Evolutionary conservation across 2,113 vertebrate genomes (phyloP).

Genomic region (Bostrychus sinensis): DNA sequence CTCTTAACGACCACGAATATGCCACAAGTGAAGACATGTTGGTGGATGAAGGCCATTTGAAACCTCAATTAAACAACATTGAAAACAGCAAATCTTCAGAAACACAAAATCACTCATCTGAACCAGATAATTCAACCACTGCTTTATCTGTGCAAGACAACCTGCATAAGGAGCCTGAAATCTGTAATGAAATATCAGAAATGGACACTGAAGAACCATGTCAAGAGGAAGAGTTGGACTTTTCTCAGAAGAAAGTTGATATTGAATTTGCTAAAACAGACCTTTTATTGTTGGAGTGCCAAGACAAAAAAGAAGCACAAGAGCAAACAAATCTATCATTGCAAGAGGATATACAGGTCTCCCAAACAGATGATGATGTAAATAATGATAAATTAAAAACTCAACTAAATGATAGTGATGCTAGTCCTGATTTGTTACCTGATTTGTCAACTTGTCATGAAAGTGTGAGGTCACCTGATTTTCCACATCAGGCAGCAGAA

Average conservation of each 20-base stretch:
- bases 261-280: slow-evolving; percentile 5
- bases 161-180: slow-evolving; percentile 1
- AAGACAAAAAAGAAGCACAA: slow-evolving; percentile 1
- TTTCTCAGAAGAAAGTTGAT: slow-evolving; percentile 1
- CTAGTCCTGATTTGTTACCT: not conserved
- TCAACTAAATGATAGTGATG: not conserved
- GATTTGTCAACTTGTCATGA: not conserved
- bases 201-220: not conserved
- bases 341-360: not conserved
- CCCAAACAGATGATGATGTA: not conserved
- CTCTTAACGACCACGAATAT: not conserved
- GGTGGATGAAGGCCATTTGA: not conserved
- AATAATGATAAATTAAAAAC: slow-evolving; percentile 1
- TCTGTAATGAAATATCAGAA: slow-evolving; percentile 5
- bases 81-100: not conserved
- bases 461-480: slow-evolving; percentile 31
- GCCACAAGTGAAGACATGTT: not conserved
- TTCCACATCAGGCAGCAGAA: not conserved
- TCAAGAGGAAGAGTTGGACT: not conserved
- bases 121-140: slow-evolving; percentile 12
- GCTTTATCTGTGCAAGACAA: slow-evolving; percentile 10
- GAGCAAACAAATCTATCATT: not conserved
- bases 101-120: slow-evolving; percentile 6
- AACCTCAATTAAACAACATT: not conserved
- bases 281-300: not conserved